These are phyloP conservation scores for Drosophila leontia DNA, from an alignment of 1,140 invertebrate species.

Conservation along the genomic window DNA sequence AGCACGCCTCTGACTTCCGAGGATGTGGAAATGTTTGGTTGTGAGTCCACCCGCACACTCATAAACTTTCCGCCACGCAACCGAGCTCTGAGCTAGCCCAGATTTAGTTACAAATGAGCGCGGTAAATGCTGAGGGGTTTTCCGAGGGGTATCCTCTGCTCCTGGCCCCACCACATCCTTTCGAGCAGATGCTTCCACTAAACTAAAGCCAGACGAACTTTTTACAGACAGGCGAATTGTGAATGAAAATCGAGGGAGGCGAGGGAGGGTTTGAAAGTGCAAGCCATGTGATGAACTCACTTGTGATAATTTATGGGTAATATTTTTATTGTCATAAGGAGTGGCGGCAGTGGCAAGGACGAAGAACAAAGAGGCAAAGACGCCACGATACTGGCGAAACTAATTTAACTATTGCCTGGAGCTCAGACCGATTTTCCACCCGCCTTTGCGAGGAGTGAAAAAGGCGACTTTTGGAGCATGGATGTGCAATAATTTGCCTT, in stretches of 20 bases:
- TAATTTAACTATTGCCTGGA: slow-evolving; percentile 67
- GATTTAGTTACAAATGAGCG: slow-evolving; percentile 72
- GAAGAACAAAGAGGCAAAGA: slow-evolving; percentile 8
- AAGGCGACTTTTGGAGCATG: slow-evolving; percentile 16
- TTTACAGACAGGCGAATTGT: slow-evolving; percentile 49
- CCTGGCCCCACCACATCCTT: background rate
- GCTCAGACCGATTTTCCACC: slow-evolving; percentile 18
- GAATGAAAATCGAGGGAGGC: slow-evolving; percentile 18
- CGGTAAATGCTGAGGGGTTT: slow-evolving; percentile 17
- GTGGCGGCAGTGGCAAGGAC: background rate
- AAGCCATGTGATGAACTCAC: slow-evolving; percentile 75
- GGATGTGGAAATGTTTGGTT: slow-evolving; percentile 16
- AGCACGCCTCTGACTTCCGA: slow-evolving; percentile 19
- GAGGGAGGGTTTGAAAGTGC: slow-evolving; percentile 29
- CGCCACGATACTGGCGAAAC: slow-evolving; percentile 36
- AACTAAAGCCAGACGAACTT: slow-evolving; percentile 60
- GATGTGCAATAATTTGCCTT: slow-evolving; percentile 47
- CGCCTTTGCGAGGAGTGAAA: slow-evolving; percentile 5
- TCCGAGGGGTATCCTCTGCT: background rate
- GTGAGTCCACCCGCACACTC: slow-evolving; percentile 28
- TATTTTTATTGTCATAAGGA: slow-evolving; percentile 69
- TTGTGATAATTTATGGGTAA: slow-evolving; percentile 77
- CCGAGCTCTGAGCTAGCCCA: slow-evolving; percentile 51
- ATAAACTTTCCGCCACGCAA: slow-evolving; percentile 56
- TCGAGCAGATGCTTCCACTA: slow-evolving; percentile 35